Conservation (phyloP, 2,888 invertebrate genomes). For the Caenorhabditis zanzibari region DNA sequence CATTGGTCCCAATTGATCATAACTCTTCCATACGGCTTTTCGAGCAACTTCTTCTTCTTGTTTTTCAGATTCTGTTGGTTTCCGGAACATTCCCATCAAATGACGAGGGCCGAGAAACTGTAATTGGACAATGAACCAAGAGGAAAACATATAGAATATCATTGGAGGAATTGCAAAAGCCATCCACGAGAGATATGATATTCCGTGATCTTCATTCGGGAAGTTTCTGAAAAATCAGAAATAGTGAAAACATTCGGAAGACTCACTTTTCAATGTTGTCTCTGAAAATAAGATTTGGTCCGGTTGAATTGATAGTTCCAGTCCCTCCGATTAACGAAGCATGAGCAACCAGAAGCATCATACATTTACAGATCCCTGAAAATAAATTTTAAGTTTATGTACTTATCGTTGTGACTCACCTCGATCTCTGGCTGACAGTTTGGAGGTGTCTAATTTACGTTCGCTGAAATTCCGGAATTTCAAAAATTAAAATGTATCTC, state of each 20-base stretch:
- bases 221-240: conserved; percentile 61
- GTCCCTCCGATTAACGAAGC: conserved; percentile 77
- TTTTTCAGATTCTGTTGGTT: conserved; percentile 68
- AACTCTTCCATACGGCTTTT: conserved; percentile 67
- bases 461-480: conserved; percentile 11
- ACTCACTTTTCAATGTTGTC: conserved; percentile 67
- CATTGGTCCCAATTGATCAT: conserved; percentile 74
- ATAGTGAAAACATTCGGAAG: neutral
- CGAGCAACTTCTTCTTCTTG: conserved; percentile 67
- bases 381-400: neutral
- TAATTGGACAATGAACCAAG: conserved; percentile 76
- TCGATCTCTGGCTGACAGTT: conserved; percentile 61
- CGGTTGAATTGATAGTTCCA: conserved; percentile 78
- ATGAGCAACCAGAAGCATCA: conserved; percentile 77
- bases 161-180: conserved; percentile 76
- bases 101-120: conserved; percentile 73
- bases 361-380: conserved; percentile 74
- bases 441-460: conserved; percentile 52
- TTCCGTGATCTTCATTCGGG: conserved; percentile 71
- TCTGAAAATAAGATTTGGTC: conserved; percentile 75
- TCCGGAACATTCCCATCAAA: conserved; percentile 66
- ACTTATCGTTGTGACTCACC: conserved; percentile 23
- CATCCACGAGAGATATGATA: conserved; percentile 78
- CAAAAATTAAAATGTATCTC: neutral
- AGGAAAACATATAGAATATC: conserved; percentile 76